Evolutionary conservation across 2,113 vertebrate species (phyloP), one percentile per base, ranked within the genome.

Genomic region (Neodon shergylaensis): DNA sequence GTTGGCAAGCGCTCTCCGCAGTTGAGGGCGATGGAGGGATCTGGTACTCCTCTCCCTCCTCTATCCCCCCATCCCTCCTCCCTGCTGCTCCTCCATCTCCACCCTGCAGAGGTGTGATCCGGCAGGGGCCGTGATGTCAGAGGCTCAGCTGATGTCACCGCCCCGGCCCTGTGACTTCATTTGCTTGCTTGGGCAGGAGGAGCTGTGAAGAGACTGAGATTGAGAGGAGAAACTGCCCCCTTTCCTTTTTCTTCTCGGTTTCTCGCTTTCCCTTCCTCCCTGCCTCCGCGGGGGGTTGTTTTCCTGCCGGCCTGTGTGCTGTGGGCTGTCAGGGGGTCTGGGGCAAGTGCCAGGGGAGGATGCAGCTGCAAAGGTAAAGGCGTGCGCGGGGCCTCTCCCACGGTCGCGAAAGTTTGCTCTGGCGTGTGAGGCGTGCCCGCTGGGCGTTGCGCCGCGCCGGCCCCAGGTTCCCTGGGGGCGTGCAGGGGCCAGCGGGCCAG

Each of bases 121-220:
- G 31, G 92, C 94, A 90, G 93, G 95, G 94, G 98, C 98, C 92
- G 98, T 98, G 98, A 99, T 98, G 98, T 99, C 98, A 99, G 98
- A 98, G 98, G 98, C 98, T 98, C 91, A 24, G 98, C 98, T 98
- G 98, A 99, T 98, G 98, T 99, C 98, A 98, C 98, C 98, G 97
- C 93, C 97, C 91, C 77, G 96, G 98, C 98, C 98, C 97, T 98
- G 98, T 98, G 98, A 98, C 98, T 98, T 98, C 98, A 98, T 98
- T 97, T 94, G 97, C 97, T 90, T 94, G 97, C 98, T 98, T 85
- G 82, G 98, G 98, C 98, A 98, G 98, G 98, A 98, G 98, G 98
- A 98, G 98, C 98, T 74, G 97, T 78, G 97, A 98, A 97, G 95
- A 98, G 98, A 97, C 98, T 97, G 98, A 98, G 97, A 63, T 65